These are phyloP conservation scores for Poecilia gillii DNA, from an alignment of 2,797 vertebrate species.

Conservation along the genomic window DNA sequence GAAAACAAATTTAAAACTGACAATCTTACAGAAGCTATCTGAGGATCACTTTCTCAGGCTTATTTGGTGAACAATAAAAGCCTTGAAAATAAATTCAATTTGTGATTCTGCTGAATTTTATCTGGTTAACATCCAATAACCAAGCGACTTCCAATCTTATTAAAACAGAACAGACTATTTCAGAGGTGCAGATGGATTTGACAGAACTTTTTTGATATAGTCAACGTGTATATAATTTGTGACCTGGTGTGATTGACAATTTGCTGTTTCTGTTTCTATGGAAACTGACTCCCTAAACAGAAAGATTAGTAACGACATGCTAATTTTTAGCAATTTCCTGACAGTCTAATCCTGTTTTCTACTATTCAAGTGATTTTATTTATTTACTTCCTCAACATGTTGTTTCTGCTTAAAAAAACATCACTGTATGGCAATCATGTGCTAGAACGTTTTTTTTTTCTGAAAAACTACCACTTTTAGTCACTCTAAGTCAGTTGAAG, in stretches of 20 bases:
- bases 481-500: background rate
- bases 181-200: background rate
- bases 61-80: background rate
- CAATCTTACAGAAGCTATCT: background rate
- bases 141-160: too few species aligned
- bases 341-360: background rate
- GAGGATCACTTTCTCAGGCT: background rate
- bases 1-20: background rate
- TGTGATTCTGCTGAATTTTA: background rate
- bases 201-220: background rate
- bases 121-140: background rate
- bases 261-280: background rate
- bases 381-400: background rate
- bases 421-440: background rate
- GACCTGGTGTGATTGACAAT: background rate
- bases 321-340: background rate
- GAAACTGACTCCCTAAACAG: background rate
- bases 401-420: background rate
- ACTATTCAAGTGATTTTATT: background rate
- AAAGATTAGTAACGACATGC: background rate
- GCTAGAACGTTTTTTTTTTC: background rate
- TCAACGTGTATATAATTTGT: background rate
- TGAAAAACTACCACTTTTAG: background rate
- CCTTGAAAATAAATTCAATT: background rate
- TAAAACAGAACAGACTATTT: background rate